Conservation (phyloP, 2,113 vertebrate genomes). For the Nycticryphes semicollaris region DNA sequence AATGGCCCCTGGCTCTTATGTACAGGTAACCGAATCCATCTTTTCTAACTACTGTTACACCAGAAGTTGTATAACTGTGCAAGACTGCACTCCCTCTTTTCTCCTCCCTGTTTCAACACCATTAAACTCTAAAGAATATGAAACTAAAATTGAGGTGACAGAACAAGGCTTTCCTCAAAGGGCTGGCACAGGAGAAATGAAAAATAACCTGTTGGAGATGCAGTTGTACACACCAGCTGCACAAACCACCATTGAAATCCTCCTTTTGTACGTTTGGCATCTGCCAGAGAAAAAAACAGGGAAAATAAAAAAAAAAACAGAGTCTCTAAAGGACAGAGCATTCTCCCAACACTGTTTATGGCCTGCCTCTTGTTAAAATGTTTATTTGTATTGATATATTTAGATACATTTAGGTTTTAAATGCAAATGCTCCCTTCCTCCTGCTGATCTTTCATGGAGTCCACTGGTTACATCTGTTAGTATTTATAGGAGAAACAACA, state of each 20-base stretch:
- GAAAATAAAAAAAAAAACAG: neutral
- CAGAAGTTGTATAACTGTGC: neutral
- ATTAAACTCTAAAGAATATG: neutral
- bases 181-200: neutral
- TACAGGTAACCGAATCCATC: neutral
- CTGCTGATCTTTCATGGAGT: neutral
- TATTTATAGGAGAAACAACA: constrained; percentile 48
- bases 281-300: neutral
- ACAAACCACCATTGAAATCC: neutral
- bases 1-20: neutral
- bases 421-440: constrained; percentile 18
- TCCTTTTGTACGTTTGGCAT: neutral
- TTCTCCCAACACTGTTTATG: neutral
- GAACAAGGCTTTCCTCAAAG: neutral
- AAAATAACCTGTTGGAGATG: neutral
- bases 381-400: constrained; percentile 44
- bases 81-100: neutral
- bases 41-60: neutral
- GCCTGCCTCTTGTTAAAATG: constrained; percentile 10
- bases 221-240: neutral
- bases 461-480: constrained; percentile 56
- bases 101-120: neutral
- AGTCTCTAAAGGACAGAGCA: neutral
- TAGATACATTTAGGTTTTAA: constrained; percentile 23
- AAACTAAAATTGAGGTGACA: neutral